Conservation (phyloP, 2,797 vertebrate species). For the Cheirogaleus major region DNA sequence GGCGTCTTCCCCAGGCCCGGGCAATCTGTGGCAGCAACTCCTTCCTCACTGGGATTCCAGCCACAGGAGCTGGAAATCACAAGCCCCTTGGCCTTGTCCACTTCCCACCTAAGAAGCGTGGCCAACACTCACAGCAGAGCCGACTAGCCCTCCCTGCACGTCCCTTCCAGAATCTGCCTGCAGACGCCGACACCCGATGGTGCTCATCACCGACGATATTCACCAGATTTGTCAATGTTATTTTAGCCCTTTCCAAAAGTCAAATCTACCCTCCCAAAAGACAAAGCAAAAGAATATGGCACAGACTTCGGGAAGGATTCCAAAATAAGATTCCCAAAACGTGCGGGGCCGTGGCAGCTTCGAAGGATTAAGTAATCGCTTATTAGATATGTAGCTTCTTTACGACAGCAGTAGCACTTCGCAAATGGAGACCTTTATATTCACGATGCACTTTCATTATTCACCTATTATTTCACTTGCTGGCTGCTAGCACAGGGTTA, state of each 20-base stretch:
- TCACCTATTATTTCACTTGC: background rate
- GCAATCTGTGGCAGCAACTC: fast-evolving
- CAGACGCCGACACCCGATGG: background rate
- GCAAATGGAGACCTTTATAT: background rate
- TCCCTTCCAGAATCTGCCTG: background rate
- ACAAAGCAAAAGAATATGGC: background rate
- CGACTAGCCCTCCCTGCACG: background rate
- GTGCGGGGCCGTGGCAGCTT: background rate
- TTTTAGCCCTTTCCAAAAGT: background rate
- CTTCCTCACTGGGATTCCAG: background rate
- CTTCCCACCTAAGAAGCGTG: background rate
- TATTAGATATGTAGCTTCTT: background rate
- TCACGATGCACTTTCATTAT: background rate
- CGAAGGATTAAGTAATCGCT: background rate
- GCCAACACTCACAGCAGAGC: background rate
- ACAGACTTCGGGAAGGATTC: background rate
- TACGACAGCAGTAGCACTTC: background rate
- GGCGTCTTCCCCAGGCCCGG: background rate
- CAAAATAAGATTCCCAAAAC: background rate
- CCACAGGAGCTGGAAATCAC: background rate
- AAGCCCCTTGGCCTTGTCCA: background rate
- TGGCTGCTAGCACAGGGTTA: background rate
- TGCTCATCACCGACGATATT: background rate
- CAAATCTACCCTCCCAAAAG: background rate
- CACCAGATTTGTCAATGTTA: background rate